These are phyloP conservation scores for Episyrphus balteatus DNA, from an alignment of 1,140 invertebrate species.

Conservation along the genomic window DNA sequence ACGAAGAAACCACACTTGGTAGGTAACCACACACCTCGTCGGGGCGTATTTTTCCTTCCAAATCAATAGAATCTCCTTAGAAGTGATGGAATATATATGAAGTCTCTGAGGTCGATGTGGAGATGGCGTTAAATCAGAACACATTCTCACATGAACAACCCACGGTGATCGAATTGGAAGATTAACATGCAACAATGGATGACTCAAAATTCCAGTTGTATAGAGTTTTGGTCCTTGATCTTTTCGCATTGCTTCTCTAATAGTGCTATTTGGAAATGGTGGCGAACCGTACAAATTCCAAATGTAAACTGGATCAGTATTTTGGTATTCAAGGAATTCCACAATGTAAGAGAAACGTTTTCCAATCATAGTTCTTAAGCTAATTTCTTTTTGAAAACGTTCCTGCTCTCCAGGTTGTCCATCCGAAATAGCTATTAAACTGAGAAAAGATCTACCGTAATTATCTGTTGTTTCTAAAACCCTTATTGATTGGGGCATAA, in stretches of 20 bases:
- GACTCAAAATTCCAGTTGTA: conserved; percentile 11
- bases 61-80: conserved; percentile 24
- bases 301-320: conserved; percentile 24
- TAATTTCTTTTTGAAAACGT: background rate
- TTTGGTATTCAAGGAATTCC: conserved; percentile 32
- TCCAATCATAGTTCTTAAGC: background rate
- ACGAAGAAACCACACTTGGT: conserved; percentile 28
- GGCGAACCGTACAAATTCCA: conserved; percentile 20
- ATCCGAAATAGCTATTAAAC: background rate
- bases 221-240: conserved; percentile 20
- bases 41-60: conserved; percentile 21
- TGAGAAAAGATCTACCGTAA: background rate
- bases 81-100: conserved; percentile 17
- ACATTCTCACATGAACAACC: conserved; percentile 24
- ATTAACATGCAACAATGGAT: background rate
- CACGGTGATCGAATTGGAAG: conserved; percentile 15
- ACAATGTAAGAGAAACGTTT: conserved; percentile 23
- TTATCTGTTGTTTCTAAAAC: conserved; percentile 3
- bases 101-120: conserved; percentile 18
- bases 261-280: conserved; percentile 23
- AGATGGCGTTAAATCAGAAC: conserved; percentile 18
- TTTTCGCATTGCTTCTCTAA: conserved; percentile 21
- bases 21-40: conserved; percentile 26
- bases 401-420: background rate
- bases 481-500: conserved; percentile 8